Base-by-base conservation (phyloP, 2,797 vertebrate genomes). In the Brachyalestes nurse region DNA sequence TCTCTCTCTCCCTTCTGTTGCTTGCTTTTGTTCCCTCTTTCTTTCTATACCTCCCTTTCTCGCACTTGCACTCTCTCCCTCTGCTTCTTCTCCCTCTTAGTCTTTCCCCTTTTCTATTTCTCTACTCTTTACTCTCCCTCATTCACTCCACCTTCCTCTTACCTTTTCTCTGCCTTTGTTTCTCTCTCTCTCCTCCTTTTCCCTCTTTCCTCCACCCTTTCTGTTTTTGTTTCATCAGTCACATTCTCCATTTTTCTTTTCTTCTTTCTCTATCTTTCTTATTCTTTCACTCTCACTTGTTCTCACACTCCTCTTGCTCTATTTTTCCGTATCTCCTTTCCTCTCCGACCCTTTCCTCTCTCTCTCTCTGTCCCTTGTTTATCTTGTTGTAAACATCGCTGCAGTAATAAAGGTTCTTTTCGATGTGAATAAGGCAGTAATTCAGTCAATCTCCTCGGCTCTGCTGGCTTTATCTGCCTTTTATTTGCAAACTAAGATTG, bases 401-500 rank as follows among this genome's bases (percentile, higher is more conserved):
- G 57, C 25, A 61, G 14, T 69, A 62, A 75, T 49, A 67, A 75
- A 70, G 45, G 28, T 28, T 53, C 21, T 17, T 65, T 51, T 71
- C 25, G 53, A 17, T 16, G 45, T 19, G 47, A 71, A 71, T 51
- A 19, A 53, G 69, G 3, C 13, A 34, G 23, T 28, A 34, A 34
- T 25, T 2, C 23, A 23, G 42, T 47, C 21, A 21, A 28, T 28
- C 28, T 28, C 3, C 28, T 28, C 28, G 28, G 28, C 69, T 14
- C 23, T 28, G 19, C 49, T 53, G 17, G 21, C 23, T 5, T 53
- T 70, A 70, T 51, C 67, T 53, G 66, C 17, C 69, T 71, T 69
- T 69, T n/a, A 69, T 49, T 53, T 45, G 6, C 69, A 71, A 70
- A 70, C 67, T 53, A 53, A 53, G 69, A 28, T 71, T 23, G 23